Percentiles rank a stretch among this genome's conserved stretches.
Evolutionary conservation across 2,113 vertebrate genomes (phyloP).

Genomic region (Physeter macrocephalus): DNA sequence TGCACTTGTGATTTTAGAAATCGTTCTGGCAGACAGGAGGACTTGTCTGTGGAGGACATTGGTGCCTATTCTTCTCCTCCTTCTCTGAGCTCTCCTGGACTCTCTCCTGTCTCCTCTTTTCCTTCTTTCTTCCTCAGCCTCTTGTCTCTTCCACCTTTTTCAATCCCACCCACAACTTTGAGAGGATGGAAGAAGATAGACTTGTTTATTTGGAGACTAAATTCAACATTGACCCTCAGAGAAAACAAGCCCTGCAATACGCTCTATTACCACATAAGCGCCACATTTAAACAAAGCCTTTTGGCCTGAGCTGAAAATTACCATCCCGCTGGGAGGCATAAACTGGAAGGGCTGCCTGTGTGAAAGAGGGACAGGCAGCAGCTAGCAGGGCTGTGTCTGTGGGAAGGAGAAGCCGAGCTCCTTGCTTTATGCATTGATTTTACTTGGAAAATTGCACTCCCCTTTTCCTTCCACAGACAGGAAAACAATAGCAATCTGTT

Average conservation of each 20-base stretch:
- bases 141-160: neutral
- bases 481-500: constrained; percentile 57
- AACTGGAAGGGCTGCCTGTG: constrained; percentile 16
- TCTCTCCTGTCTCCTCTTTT: neutral
- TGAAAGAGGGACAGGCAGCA: neutral
- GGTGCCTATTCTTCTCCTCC: neutral
- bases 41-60: neutral
- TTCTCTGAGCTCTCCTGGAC: neutral
- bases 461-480: neutral
- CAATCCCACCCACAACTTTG: constrained; percentile 32
- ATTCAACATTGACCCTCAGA: constrained; percentile 62
- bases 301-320: constrained; percentile 65
- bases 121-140: neutral
- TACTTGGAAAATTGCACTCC: neutral
- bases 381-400: neutral
- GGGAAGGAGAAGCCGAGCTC: constrained; percentile 1
- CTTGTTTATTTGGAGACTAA: constrained; percentile 68
- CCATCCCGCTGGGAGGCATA: constrained; percentile 57
- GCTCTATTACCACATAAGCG: constrained; percentile 64
- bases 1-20: neutral
- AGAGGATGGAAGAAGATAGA: constrained; percentile 25
- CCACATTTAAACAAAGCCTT: constrained; percentile 72
- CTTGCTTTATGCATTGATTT: neutral
- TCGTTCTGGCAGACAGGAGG: neutral
- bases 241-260: constrained; percentile 41